phyloP scores from a whole-genome alignment of 1,140 invertebrate genomes.

The Papilio helenus region DNA sequence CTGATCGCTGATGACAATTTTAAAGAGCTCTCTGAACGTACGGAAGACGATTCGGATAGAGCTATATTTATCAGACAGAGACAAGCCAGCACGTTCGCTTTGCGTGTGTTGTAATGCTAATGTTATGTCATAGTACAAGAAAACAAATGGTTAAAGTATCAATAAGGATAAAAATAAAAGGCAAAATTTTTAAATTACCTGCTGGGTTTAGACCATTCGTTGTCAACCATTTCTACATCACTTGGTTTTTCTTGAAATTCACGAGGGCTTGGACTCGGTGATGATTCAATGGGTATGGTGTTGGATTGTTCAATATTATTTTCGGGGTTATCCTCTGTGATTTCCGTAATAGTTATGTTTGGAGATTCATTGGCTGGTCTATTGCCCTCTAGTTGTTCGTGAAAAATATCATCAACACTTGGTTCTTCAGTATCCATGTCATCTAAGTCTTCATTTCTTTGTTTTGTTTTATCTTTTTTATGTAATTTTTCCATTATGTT shows the following conservation, averaged over 20 bases:
- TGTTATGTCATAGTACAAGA: slow-evolving; percentile 70
- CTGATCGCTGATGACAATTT: slow-evolving; percentile 80
- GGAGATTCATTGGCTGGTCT: slow-evolving; percentile 70
- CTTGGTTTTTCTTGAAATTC: slow-evolving; percentile 56
- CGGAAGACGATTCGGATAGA: slow-evolving; percentile 69
- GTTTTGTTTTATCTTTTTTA: slow-evolving; percentile 61
- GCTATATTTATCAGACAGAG: slow-evolving; percentile 78
- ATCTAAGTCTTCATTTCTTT: slow-evolving; percentile 65
- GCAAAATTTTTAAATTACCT: slow-evolving; percentile 59
- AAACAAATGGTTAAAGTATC: slow-evolving; percentile 38
- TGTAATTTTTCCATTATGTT: slow-evolving; percentile 76
- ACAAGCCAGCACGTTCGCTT: slow-evolving; percentile 75
- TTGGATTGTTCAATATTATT: slow-evolving; percentile 59
- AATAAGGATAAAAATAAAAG: slow-evolving; percentile 39
- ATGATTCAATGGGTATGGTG: slow-evolving; percentile 67
- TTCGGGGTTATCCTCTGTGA: slow-evolving; percentile 70
- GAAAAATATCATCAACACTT: slow-evolving; percentile 71
- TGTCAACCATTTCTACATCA: slow-evolving; percentile 54
- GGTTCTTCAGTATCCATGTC: slow-evolving; percentile 75
- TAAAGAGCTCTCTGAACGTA: slow-evolving; percentile 78
- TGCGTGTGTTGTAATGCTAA: slow-evolving; percentile 65
- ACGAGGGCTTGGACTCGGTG: slow-evolving; percentile 67
- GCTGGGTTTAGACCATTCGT: slow-evolving; percentile 77
- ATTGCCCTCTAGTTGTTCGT: slow-evolving; percentile 68
- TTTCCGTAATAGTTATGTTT: slow-evolving; percentile 81